A percentile compares a stretch with the other conserved stretches of the same genome.
Evolutionary conservation across 2,888 invertebrate genomes (phyloP).

Genomic region (Ariolimax columbianus): DNA sequence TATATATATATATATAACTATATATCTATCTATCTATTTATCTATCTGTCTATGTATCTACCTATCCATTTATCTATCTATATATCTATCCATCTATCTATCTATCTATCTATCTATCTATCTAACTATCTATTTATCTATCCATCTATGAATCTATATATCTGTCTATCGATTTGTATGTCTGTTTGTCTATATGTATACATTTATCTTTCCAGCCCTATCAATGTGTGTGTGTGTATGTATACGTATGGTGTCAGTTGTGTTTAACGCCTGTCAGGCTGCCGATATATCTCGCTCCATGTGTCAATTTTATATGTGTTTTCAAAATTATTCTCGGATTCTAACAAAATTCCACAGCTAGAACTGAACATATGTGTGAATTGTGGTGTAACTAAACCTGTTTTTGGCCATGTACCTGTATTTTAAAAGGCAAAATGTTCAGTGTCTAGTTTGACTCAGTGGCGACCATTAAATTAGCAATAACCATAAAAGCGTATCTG

Average conservation of each 20-base stretch:
- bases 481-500: too few relatives aligned
- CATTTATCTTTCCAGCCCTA: not conserved
- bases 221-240: not conserved
- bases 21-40: not conserved
- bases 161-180: not conserved
- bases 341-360: too few relatives aligned
- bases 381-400: too few relatives aligned
- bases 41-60: not conserved
- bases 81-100: slow-evolving; percentile 3
- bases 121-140: slow-evolving; percentile 3
- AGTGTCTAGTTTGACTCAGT: too few relatives aligned
- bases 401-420: too few relatives aligned
- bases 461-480: too few relatives aligned
- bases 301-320: too few relatives aligned
- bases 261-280: too few relatives aligned
- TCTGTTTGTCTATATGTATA: not conserved
- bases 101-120: slow-evolving; percentile 14
- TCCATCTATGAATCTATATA: not conserved
- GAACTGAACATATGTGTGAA: too few relatives aligned
- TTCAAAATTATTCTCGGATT: too few relatives aligned
- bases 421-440: too few relatives aligned
- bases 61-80: not conserved
- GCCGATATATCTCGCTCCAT: too few relatives aligned
- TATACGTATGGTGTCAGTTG: not conserved
- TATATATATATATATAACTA: not conserved